These are phyloP conservation scores for Channa striata DNA, from an alignment of 2,797 vertebrate species.

Conservation along the genomic window DNA sequence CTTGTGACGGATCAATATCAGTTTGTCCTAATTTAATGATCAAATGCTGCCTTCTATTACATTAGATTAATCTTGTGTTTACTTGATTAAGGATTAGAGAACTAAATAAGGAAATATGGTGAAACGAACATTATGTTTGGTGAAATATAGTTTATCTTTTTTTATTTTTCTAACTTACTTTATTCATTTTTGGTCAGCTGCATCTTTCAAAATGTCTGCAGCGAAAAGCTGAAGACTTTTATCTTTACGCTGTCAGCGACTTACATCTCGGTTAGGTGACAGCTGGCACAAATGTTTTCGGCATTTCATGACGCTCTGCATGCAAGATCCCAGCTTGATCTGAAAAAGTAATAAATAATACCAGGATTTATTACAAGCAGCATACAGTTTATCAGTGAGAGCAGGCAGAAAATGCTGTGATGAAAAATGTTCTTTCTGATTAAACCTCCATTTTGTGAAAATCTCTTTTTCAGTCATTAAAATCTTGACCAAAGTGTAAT, in stretches of 20 bases:
- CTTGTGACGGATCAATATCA: too few species aligned
- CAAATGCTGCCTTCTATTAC: too few species aligned
- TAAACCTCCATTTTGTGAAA: conserved; percentile 3
- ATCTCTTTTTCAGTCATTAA: conserved; percentile 21
- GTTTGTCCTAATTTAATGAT: too few species aligned
- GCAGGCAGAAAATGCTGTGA: conserved; percentile 18
- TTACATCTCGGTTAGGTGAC: conserved; percentile 62
- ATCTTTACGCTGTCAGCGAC: conserved; percentile 51
- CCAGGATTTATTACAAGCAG: conserved; percentile 21
- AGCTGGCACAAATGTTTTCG: conserved; percentile 52
- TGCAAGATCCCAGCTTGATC: conserved; percentile 44
- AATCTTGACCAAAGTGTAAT: conserved; percentile 1
- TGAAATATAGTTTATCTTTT: too few species aligned
- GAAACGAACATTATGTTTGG: too few species aligned
- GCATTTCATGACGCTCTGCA: conserved; percentile 42
- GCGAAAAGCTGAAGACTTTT: conserved; percentile 47
- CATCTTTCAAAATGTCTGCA: conserved; percentile 5
- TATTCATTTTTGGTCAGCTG: not conserved
- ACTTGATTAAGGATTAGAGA: too few species aligned
- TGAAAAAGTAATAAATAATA: conserved; percentile 24
- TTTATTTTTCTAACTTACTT: too few species aligned
- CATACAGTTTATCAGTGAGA: conserved; percentile 32
- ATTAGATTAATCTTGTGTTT: too few species aligned
- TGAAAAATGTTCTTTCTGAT: conserved; percentile 10
- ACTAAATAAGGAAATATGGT: too few species aligned